Base-by-base conservation (phyloP, 2,113 vertebrate species). In the Myiagra hebetior region DNA sequence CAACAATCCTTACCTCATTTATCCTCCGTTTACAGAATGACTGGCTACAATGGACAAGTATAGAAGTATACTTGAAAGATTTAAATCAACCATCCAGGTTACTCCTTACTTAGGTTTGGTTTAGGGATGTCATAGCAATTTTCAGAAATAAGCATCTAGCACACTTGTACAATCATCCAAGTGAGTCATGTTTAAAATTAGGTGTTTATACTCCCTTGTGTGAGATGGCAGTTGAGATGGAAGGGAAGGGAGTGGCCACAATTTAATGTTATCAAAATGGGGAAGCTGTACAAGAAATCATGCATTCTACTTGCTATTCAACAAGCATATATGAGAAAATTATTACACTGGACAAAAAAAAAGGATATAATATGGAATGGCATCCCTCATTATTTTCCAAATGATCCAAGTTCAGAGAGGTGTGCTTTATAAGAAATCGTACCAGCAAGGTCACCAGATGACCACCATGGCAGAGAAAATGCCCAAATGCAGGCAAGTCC, bases 111-210 rank as follows among this genome's bases (percentile, higher is more conserved):
- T 52, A 60, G 69, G 60, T 85, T 87, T 75, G 73, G 69, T 78
- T 91, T 81, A 91, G 52, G 31, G 65, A 87, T 79, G 64, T 82
- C 77, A 89, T 7, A 70, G 57, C 52, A 81, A 93, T 92, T 86
- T 92, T 85, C 15, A 85, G 94, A 89, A 97, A 73, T 47, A 91
- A 85, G 44, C 33, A 94, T 70, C 74, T 62, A 87, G 87, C 16
- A 73, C 57, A 94, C 49, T 52, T 27, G 33, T 92, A 79, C 56
- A 72, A 87, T 81, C 91, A 96, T 46, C 73, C 85, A 87, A 96
- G 73, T 95, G 77, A 95, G 37, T 91, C 56, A 91, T 17, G 57
- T 87, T 79, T 92, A 63, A 94, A 94, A 70, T 87, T 18, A 87
- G n/a, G 69, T 87, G 89, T 68, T 95, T 92, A 67, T 70, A 78